Base-by-base conservation (phyloP, 2,888 invertebrate genomes). In the Hermaeophaga mercurialis region DNA sequence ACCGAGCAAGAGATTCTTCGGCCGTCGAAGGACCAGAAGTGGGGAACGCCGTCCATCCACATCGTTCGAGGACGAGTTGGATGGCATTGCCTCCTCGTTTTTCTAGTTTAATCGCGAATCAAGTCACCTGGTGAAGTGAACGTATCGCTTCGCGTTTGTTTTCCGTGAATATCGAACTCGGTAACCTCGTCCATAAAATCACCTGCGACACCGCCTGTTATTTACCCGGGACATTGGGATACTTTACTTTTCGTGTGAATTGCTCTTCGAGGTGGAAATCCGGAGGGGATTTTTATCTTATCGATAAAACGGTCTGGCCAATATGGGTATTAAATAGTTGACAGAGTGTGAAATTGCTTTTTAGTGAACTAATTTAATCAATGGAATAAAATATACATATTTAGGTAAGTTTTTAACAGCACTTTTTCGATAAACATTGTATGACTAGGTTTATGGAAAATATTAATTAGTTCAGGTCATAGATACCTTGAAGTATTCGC, bases 61-160 rank as follows among this genome's bases (percentile, higher is more conserved):
- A 61, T 58, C 48, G 55, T 53, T 55, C 33, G 54, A 53, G 58
- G 58, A 56, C 58, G 61, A 43, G 52, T 52, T 46, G 31, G 61
- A 60, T 60, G 59, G 59, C 59, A 60, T 54, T 54, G 59, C 59
- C 58, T 48, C 38, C 22, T 22, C 12, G 36, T 56, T 61, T 54
- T 55, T 56, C 52, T 56, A 47, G 54, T 61, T 57, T 52, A 53
- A 56, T 61, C 61, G 61, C 61, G 58, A 58, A 58, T 50, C 58
- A 31, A 48, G 56, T 61, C 58, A 56, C 54, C 58, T 61, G 49
- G 52, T 49, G 54, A 50, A 45, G 26, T 48, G 48, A 45, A 54
- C 58, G 56, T 39, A 15, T 14, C 36, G 28, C 47, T 22, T 33
- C 34, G 44, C 31, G 22, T 36, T 43, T 39, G 24, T 46, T 46